Percentiles rank a stretch among this genome's conserved stretches.
These are phyloP conservation scores for Eustalomyia histrio DNA, from an alignment of 2,888 invertebrate genomes.

Conservation along the genomic window DNA sequence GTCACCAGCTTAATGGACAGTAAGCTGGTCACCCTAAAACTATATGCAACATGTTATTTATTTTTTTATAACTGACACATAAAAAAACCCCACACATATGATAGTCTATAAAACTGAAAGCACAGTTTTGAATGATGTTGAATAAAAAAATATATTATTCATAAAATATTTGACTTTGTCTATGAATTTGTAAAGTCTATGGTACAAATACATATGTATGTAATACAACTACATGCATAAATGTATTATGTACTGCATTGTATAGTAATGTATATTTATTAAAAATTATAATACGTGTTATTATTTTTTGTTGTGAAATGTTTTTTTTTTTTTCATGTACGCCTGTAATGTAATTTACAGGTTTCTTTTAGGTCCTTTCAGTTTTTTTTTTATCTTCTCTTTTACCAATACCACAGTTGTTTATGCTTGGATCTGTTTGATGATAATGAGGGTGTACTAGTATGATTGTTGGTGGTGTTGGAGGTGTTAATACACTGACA, in stretches of 20 bases:
- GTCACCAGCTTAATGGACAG: too few relatives aligned
- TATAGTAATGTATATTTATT: conserved; percentile 9
- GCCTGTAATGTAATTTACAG: conserved; percentile 29
- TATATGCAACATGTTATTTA: conserved; percentile 33
- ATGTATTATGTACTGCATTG: background rate
- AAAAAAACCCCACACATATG: background rate
- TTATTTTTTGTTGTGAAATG: background rate
- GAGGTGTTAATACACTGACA: background rate
- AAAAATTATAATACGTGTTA: conserved; percentile 22
- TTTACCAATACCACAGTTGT: background rate
- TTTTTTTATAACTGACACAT: conserved; percentile 14
- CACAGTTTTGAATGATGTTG: conserved; percentile 27
- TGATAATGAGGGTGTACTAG: conserved; percentile 20
- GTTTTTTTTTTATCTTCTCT: background rate
- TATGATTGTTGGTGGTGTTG: background rate
- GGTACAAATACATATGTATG: background rate
- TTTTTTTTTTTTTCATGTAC: background rate
- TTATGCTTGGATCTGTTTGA: conserved; percentile 1
- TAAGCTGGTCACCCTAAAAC: background rate
- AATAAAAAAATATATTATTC: conserved; percentile 4
- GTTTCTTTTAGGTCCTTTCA: conserved; percentile 32
- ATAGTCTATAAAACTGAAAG: conserved; percentile 23
- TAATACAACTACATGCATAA: background rate
- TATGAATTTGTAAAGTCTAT: background rate
- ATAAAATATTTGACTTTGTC: background rate